phyloP scores from a whole-genome alignment of 1,140 invertebrate genomes.

The Lordiphosa collinella region DNA sequence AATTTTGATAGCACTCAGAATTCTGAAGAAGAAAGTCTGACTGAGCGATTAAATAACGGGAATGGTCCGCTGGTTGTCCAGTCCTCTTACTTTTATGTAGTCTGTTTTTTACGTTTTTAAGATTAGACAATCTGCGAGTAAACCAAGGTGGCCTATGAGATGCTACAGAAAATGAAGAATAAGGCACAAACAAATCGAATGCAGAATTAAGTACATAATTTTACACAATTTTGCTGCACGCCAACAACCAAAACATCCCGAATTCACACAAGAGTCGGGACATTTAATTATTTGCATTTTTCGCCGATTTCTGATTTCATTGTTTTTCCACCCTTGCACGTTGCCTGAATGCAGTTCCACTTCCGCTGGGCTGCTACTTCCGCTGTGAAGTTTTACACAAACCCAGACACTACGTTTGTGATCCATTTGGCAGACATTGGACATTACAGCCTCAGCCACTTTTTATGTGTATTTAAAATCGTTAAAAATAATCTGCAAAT shows the following conservation, averaged over 20 bases:
- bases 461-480: slow-evolving; percentile 74
- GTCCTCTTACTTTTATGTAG: too few species aligned
- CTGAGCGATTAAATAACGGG: too few species aligned
- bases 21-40: too few species aligned
- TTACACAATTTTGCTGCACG: background rate
- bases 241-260: background rate
- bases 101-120: too few species aligned
- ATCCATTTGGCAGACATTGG: slow-evolving; percentile 49
- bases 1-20: too few species aligned
- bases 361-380: slow-evolving; percentile 38
- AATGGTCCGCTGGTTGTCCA: too few species aligned
- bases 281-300: slow-evolving; percentile 51
- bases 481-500: slow-evolving; percentile 77
- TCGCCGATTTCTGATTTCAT: slow-evolving; percentile 29
- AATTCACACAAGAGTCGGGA: slow-evolving; percentile 6
- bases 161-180: too few species aligned
- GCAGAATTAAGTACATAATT: too few species aligned
- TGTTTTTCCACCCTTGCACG: slow-evolving; percentile 4
- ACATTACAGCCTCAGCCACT: slow-evolving; percentile 12
- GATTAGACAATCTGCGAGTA: too few species aligned
- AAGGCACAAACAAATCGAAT: too few species aligned
- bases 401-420: slow-evolving; percentile 33
- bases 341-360: slow-evolving; percentile 14
- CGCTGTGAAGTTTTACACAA: slow-evolving; percentile 35
- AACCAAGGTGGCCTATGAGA: too few species aligned